These are phyloP conservation scores for Mactromeris polynyma DNA, from an alignment of 2,888 invertebrate genomes.

Conservation along the genomic window DNA sequence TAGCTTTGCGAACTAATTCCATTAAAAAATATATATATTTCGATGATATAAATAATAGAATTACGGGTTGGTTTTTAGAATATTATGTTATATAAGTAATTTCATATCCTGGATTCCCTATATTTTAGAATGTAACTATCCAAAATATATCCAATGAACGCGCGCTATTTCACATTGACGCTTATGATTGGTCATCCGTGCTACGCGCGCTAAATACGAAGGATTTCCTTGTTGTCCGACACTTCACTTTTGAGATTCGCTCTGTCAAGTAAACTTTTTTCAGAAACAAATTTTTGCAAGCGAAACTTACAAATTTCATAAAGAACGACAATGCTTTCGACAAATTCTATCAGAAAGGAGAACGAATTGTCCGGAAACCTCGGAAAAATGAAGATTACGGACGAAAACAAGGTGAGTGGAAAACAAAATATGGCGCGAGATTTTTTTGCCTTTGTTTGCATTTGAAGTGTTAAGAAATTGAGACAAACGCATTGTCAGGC, in stretches of 20 bases:
- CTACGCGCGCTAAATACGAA: slow-evolving; percentile 55
- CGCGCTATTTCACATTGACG: not conserved
- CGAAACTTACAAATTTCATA: not conserved
- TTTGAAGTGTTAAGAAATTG: not conserved
- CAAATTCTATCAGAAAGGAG: slow-evolving; percentile 68
- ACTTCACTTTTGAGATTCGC: not conserved
- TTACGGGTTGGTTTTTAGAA: no score
- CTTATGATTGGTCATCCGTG: slow-evolving; percentile 45
- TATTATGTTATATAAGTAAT: not conserved
- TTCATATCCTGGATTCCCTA: not conserved
- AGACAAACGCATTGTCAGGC: no score
- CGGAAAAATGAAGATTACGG: slow-evolving; percentile 75
- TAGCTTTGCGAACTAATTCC: not conserved
- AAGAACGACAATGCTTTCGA: slow-evolving; percentile 64
- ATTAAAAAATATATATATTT: not conserved
- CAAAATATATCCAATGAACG: slow-evolving; percentile 20
- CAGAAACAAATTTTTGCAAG: not conserved
- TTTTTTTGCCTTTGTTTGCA: slow-evolving; percentile 1
- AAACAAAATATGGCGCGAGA: slow-evolving; percentile 50
- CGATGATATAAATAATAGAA: not conserved
- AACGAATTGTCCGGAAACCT: slow-evolving; percentile 71
- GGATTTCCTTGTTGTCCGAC: not conserved
- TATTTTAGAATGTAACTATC: not conserved
- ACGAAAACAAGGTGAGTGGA: slow-evolving; percentile 82
- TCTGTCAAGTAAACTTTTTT: not conserved